phyloP scores from a whole-genome alignment of 2,797 vertebrate genomes.

The Loriculus beryllinus region DNA sequence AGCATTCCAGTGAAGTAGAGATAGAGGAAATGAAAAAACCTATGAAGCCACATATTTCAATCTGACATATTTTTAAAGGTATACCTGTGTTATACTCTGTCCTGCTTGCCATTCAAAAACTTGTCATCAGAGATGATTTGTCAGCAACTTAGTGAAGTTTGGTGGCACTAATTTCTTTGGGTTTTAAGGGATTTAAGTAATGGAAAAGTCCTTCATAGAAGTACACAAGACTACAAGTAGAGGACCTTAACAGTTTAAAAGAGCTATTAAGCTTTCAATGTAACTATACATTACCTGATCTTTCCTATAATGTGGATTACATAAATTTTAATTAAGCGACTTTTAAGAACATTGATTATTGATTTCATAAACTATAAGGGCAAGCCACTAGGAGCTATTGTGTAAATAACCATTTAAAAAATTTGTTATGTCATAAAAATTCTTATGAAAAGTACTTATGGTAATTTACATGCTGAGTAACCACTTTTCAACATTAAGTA shows the following conservation, averaged over 20 bases:
- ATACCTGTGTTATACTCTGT: not conserved
- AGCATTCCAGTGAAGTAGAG: not conserved
- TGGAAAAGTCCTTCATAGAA: not conserved
- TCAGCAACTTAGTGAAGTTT: not conserved
- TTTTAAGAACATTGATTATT: conserved; percentile 68
- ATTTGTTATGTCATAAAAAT: conserved; percentile 44
- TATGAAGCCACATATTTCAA: not conserved
- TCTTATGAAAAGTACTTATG: conserved; percentile 49
- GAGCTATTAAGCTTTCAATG: not conserved
- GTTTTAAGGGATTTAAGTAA: conserved; percentile 18
- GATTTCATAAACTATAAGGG: conserved; percentile 62
- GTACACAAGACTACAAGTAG: not conserved
- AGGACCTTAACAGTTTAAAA: not conserved
- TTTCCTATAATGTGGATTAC: conserved; percentile 21
- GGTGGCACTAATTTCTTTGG: conserved; percentile 4
- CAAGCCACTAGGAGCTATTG: conserved; percentile 27
- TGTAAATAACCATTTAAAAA: conserved; percentile 59
- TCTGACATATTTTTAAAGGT: not conserved
- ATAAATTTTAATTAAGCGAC: conserved; percentile 63
- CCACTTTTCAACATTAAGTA: conserved; percentile 61
- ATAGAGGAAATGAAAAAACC: not conserved
- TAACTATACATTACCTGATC: conserved; percentile 34
- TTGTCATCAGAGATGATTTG: not conserved
- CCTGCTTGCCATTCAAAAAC: not conserved
- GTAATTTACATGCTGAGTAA: conserved; percentile 60